Conservation (phyloP, 2,113 vertebrate species). For the Dromas ardeola region DNA sequence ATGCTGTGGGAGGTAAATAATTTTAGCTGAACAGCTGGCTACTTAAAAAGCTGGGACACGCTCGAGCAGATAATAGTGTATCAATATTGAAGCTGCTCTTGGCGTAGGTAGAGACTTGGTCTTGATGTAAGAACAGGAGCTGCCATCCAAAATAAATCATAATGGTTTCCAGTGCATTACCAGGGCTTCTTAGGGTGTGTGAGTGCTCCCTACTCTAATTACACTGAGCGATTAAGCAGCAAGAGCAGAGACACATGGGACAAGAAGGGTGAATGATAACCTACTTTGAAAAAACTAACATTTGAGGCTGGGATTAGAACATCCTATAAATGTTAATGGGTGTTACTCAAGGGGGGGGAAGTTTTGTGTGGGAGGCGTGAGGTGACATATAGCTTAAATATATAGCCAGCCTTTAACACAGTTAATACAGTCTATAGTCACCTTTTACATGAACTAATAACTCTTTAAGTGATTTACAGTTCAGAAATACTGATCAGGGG, state of each 20-base stretch:
- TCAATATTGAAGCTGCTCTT: not conserved
- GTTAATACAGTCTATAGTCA: constrained; percentile 15
- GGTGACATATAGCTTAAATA: constrained; percentile 45
- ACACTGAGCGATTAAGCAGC: not conserved
- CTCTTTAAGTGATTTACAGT: constrained; percentile 18
- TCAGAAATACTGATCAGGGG: constrained; percentile 31
- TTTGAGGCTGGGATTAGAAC: constrained; percentile 11
- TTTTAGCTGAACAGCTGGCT: not conserved
- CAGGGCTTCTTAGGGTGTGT: not conserved
- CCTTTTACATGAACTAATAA: constrained; percentile 16
- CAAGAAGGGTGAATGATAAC: constrained; percentile 34
- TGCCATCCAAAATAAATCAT: not conserved
- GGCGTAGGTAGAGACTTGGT: not conserved
- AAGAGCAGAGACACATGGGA: not conserved
- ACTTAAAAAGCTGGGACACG: not conserved
- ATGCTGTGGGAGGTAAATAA: not conserved
- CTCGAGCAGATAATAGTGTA: not conserved
- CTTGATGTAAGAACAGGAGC: not conserved
- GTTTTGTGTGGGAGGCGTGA: not conserved
- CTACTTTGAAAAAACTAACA: constrained; percentile 30
- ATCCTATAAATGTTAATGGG: constrained; percentile 53
- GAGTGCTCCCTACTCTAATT: not conserved
- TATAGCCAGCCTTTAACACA: constrained; percentile 14
- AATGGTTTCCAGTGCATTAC: not conserved
- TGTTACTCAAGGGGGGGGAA: constrained; percentile 8